These are phyloP conservation scores for Nothocercus nigrocapillus DNA, from an alignment of 2,113 vertebrate species.

Conservation along the genomic window DNA sequence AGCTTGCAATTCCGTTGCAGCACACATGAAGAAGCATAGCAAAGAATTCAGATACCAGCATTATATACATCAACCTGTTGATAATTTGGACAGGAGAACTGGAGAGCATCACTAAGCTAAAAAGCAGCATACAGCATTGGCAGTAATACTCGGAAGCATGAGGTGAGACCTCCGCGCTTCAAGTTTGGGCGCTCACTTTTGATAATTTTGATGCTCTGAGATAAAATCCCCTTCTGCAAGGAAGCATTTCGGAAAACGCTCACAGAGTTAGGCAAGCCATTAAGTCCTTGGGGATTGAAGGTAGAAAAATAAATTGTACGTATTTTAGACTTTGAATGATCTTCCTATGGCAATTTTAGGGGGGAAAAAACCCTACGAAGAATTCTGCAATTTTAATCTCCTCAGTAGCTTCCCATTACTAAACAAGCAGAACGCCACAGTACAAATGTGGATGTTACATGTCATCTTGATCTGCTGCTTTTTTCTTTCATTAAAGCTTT, in stretches of 20 bases:
- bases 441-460: conserved; percentile 78
- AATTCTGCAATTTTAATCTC: conserved; percentile 83
- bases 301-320: conserved; percentile 78
- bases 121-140: neutral
- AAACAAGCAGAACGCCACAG: conserved; percentile 77
- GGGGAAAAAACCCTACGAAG: conserved; percentile 68
- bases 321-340: conserved; percentile 79
- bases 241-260: conserved; percentile 50
- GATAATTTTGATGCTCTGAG: conserved; percentile 65
- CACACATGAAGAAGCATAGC: neutral
- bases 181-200: conserved; percentile 42
- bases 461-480: conserved; percentile 85
- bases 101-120: conserved; percentile 1
- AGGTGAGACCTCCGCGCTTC: neutral
- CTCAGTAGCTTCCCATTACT: conserved; percentile 84
- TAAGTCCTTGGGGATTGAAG: conserved; percentile 77
- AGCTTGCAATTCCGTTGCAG: neutral
- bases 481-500: conserved; percentile 88
- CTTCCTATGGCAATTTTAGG: conserved; percentile 75
- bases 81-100: conserved; percentile 41
- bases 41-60: conserved; percentile 6
- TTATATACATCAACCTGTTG: conserved; percentile 76
- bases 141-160: conserved; percentile 33
- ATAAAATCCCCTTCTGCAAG: conserved; percentile 40
- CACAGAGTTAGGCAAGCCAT: conserved; percentile 68